phyloP scores from a whole-genome alignment of 1,140 invertebrate genomes.

The Drosophila funebris region DNA sequence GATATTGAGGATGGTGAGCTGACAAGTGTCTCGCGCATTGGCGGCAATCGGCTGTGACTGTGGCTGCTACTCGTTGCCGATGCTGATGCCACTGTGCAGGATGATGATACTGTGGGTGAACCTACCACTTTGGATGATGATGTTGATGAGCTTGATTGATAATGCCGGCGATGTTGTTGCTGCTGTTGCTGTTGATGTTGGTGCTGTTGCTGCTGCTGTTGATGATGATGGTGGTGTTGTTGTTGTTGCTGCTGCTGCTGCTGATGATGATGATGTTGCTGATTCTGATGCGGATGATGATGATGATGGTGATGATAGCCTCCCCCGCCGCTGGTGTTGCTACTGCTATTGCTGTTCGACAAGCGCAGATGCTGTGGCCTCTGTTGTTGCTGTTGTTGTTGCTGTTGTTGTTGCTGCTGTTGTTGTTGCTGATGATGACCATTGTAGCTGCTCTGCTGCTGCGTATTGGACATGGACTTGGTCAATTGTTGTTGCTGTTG shows the following conservation, averaged over 20 bases:
- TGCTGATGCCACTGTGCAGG: conserved; percentile 12
- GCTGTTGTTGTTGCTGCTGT: conserved; percentile 45
- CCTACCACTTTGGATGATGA: conserved; percentile 26
- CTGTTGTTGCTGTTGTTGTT: conserved; percentile 42
- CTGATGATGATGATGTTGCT: conserved; percentile 35
- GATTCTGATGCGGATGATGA: conserved; percentile 65
- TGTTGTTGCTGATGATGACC: conserved; percentile 43
- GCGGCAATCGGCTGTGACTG: conserved; percentile 47
- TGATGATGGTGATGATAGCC: conserved; percentile 50
- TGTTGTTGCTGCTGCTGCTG: conserved; percentile 18
- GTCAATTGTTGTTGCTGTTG: conserved; percentile 73
- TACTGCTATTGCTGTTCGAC: conserved; percentile 31
- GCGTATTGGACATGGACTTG: conserved; percentile 57
- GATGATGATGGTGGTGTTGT: conserved; percentile 14
- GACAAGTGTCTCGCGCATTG: conserved; percentile 62
- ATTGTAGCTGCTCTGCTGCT: conserved; percentile 42
- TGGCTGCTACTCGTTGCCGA: conserved; percentile 18
- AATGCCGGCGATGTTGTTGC: conserved; percentile 28
- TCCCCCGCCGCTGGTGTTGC: neutral
- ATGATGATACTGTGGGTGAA: conserved; percentile 43
- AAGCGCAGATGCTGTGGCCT: conserved; percentile 49
- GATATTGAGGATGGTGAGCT: conserved; percentile 73
- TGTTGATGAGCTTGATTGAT: conserved; percentile 7
- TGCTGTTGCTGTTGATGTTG: conserved; percentile 9
- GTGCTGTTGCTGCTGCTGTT: conserved; percentile 20